phyloP scores from a whole-genome alignment of 2,888 invertebrate species.

The Myathropa florea region DNA sequence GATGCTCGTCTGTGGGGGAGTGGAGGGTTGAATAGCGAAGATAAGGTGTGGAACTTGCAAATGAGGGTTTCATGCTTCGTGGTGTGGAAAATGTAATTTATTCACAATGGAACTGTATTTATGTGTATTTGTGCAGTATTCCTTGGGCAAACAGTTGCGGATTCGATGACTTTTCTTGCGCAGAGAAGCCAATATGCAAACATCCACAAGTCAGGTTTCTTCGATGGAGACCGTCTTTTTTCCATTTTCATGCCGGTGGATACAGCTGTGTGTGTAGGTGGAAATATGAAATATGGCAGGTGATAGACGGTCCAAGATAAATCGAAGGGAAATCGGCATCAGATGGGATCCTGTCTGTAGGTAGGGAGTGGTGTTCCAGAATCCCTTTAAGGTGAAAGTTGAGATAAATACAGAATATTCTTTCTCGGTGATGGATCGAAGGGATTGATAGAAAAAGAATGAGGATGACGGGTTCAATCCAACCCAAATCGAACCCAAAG shows the following conservation, averaged over 20 bases:
- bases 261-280: conserved; percentile 9
- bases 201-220: not conserved
- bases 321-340: conserved; percentile 48
- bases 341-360: not conserved
- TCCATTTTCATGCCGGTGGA: not conserved
- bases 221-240: not conserved
- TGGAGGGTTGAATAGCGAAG: not conserved
- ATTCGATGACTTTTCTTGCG: not conserved
- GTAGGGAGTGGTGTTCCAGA: not conserved
- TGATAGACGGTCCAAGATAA: conserved; percentile 47
- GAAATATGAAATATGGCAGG: conserved; percentile 44
- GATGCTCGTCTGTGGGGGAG: not conserved
- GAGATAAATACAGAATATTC: conserved; percentile 37
- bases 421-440: conserved; percentile 7
- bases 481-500: not conserved
- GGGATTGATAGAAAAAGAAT: not conserved
- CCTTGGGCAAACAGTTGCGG: conserved; percentile 12
- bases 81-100: conserved; percentile 46
- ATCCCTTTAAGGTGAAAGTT: conserved; percentile 20
- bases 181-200: conserved; percentile 12
- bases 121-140: conserved; percentile 32
- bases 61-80: conserved; percentile 33
- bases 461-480: not conserved
- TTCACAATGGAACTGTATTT: conserved; percentile 13
- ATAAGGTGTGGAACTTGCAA: conserved; percentile 11